phyloP scores from a whole-genome alignment of 37 sponge, comb jelly and placozoan species.

The Aphrocallistes beatrix region DNA sequence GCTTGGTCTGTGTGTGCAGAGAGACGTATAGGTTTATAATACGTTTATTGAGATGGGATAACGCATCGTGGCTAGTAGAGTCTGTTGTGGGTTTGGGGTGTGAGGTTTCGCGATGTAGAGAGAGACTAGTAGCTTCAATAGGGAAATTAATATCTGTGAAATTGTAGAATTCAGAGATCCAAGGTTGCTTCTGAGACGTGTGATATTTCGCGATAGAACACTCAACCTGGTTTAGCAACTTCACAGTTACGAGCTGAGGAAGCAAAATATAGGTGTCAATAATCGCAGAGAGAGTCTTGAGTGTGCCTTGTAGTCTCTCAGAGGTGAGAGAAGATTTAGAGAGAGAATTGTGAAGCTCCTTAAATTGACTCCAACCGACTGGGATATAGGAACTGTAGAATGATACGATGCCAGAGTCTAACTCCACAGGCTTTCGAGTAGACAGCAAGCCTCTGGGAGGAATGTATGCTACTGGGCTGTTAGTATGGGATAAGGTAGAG shows the following conservation, averaged over 20 bases:
- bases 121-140: background rate
- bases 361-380: background rate
- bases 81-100: too few species aligned
- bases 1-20: background rate
- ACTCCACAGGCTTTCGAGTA: background rate
- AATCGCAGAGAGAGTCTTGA: background rate
- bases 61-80: too few species aligned
- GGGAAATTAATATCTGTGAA: background rate
- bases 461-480: background rate
- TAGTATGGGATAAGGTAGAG: background rate
- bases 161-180: background rate
- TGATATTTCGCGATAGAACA: background rate
- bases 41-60: background rate
- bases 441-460: background rate
- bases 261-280: constrained; percentile 7
- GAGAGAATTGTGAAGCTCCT: background rate
- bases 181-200: background rate
- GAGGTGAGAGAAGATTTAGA: background rate
- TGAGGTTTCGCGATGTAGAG: too few species aligned
- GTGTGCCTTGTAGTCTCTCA: background rate
- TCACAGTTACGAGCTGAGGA: background rate
- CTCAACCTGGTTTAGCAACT: background rate
- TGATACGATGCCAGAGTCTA: background rate
- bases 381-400: background rate
- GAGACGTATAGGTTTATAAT: background rate